These are phyloP conservation scores for Pedicia rivosa DNA, from an alignment of 2,888 invertebrate species.

Conservation along the genomic window DNA sequence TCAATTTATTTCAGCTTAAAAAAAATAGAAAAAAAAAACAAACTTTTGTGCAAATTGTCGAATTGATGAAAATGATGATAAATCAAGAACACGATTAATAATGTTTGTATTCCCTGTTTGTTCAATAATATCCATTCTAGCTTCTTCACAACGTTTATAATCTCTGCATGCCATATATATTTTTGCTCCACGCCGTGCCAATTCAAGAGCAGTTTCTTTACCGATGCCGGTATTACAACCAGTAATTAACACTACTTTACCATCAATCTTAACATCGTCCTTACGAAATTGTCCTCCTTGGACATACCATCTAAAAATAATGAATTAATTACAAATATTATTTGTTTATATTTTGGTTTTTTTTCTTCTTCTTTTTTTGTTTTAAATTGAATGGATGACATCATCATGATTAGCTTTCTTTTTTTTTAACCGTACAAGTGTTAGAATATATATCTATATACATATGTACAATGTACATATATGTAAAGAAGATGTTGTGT, in stretches of 20 bases:
- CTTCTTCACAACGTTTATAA: slow-evolving; percentile 54
- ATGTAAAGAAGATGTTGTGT: no score
- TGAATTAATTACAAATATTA: no score
- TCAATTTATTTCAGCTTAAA: no score
- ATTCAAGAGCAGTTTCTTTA: slow-evolving; percentile 50
- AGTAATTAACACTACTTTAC: slow-evolving; percentile 56
- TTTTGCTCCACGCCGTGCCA: slow-evolving; percentile 59
- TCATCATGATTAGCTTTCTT: no score
- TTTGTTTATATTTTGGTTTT: no score
- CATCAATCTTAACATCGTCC: slow-evolving; percentile 35
- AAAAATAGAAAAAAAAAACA: no score
- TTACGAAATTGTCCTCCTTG: slow-evolving; percentile 34
- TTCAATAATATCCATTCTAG: slow-evolving; percentile 53
- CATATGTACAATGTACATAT: no score
- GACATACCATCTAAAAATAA: slow-evolving; percentile 31
- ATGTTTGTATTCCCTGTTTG: slow-evolving; percentile 59
- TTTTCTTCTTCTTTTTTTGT: no score
- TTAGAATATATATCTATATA: no score
- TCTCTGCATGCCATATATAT: slow-evolving; percentile 79
- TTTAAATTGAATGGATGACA: no score
- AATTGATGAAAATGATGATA: slow-evolving; percentile 36
- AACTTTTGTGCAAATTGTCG: slow-evolving; percentile 41
- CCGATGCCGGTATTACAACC: slow-evolving; percentile 75
- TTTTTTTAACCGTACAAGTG: no score
- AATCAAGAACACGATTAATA: slow-evolving; percentile 37